Evolutionary conservation across 30 jellyfish, hydroid and myxozoan genomes (phyloP).

Genomic region (Chrysaora quinquecirrha): DNA sequence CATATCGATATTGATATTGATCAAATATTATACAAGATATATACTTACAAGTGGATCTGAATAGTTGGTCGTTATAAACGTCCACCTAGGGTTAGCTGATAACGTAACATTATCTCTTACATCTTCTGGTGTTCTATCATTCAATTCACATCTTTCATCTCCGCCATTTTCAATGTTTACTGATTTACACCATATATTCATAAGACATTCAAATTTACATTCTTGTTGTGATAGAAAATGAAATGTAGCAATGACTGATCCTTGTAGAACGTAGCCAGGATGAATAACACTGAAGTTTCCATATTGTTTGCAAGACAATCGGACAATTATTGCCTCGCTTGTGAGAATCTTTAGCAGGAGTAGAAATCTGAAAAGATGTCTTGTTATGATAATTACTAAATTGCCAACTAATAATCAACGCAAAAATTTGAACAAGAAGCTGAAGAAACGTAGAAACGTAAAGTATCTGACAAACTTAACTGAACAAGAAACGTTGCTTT

Average conservation of each 20-base stretch:
- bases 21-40: no score
- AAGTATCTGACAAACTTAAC: no score
- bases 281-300: background rate
- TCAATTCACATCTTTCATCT: background rate
- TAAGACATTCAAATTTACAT: background rate
- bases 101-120: background rate
- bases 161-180: conserved; percentile 13
- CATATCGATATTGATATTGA: no score
- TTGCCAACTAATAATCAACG: no score
- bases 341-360: background rate
- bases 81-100: background rate
- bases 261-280: background rate
- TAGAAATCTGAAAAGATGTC: background rate
- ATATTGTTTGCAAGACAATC: background rate
- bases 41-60: background rate
- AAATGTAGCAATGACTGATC: conserved; percentile 13
- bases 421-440: no score
- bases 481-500: no score
- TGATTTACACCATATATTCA: conserved; percentile 1
- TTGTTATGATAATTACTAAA: no score
- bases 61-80: background rate
- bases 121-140: background rate
- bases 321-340: background rate
- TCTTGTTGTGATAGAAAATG: background rate
- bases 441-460: no score